A percentile compares a stretch with the other conserved stretches of the same genome.
These are phyloP conservation scores for Sebastes diaconus DNA, from an alignment of 2,797 vertebrate genomes.

Conservation along the genomic window DNA sequence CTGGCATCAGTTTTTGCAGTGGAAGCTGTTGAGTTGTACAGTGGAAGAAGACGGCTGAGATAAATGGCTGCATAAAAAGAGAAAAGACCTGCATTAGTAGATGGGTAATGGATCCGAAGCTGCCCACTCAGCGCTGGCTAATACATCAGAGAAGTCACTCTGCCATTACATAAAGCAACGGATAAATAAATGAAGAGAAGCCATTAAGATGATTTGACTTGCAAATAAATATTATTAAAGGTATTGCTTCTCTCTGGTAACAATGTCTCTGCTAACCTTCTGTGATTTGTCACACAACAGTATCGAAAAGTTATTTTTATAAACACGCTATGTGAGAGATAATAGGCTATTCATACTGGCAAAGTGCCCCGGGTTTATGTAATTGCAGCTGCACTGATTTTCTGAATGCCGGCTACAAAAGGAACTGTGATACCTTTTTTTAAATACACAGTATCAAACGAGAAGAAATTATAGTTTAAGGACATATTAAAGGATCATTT, in stretches of 20 bases:
- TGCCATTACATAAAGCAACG: conserved; percentile 31
- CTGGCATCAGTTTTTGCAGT: not conserved
- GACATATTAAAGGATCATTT: not conserved
- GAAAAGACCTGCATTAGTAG: conserved; percentile 59
- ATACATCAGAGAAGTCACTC: conserved; percentile 50
- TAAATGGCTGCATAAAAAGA: conserved; percentile 54
- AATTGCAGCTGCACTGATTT: not conserved
- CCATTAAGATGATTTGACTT: conserved; percentile 68
- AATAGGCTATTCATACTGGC: not conserved
- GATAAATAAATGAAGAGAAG: conserved; percentile 65
- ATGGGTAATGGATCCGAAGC: conserved; percentile 65
- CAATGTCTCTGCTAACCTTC: not conserved
- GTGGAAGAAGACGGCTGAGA: conserved; percentile 38
- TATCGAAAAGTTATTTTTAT: conserved; percentile 16
- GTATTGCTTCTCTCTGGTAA: conserved; percentile 10
- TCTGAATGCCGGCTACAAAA: not conserved
- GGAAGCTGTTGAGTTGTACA: conserved; percentile 40
- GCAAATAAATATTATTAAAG: conserved; percentile 47
- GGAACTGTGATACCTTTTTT: not conserved
- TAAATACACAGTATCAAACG: not conserved
- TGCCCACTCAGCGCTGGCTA: conserved; percentile 56
- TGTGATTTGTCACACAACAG: conserved; percentile 19
- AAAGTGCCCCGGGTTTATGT: not conserved
- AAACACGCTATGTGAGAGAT: not conserved
- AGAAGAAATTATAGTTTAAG: not conserved